Conservation (phyloP, 2,113 vertebrate species). For the Oostethus manadensis region DNA sequence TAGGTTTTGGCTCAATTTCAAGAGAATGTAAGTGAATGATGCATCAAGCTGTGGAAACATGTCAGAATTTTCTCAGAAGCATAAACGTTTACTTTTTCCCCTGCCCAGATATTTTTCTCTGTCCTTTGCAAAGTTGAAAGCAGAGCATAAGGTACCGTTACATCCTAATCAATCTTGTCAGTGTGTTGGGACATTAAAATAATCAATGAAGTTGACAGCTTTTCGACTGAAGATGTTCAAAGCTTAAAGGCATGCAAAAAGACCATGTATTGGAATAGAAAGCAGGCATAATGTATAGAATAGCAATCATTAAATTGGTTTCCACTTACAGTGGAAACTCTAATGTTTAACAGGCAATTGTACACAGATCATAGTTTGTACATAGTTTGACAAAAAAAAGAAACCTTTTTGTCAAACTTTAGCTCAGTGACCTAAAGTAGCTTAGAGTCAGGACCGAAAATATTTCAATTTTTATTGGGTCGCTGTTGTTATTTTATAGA, state of each 20-base stretch:
- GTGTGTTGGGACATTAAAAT: background rate
- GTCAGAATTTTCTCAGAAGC: background rate
- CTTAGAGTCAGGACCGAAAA: too few relatives aligned
- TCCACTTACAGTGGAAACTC: background rate
- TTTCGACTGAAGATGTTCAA: background rate
- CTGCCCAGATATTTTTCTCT: background rate
- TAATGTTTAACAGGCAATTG: too few relatives aligned
- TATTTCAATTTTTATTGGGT: too few relatives aligned
- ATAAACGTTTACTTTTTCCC: background rate
- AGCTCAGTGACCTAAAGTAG: too few relatives aligned
- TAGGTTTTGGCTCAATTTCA: conserved; percentile 15
- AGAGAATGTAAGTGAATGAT: conserved; percentile 6
- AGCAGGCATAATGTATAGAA: background rate
- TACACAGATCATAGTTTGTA: too few relatives aligned
- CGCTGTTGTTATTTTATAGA: too few relatives aligned
- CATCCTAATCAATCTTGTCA: background rate
- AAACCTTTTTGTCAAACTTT: too few relatives aligned
- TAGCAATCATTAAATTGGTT: background rate
- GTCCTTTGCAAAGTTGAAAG: conserved; percentile 1
- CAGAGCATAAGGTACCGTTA: background rate
- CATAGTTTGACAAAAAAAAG: too few relatives aligned
- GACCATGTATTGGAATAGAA: background rate
- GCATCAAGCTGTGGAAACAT: background rate
- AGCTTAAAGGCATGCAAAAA: background rate
- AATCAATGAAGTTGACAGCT: conserved; percentile 1